These are phyloP conservation scores for Hoplias malabaricus DNA, from an alignment of 2,113 vertebrate genomes.

Conservation along the genomic window DNA sequence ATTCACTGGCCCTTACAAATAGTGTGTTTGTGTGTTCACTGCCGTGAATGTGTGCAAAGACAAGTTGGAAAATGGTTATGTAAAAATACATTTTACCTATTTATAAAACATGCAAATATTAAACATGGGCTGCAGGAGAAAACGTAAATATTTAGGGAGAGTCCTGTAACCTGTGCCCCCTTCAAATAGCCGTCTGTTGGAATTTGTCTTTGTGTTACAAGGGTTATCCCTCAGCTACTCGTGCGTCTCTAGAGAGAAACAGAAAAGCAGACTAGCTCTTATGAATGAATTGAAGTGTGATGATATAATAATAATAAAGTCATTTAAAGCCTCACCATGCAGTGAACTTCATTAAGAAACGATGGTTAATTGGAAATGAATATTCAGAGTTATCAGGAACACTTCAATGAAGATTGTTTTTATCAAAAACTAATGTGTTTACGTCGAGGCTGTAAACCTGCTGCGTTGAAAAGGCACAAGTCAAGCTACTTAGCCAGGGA, in stretches of 20 bases:
- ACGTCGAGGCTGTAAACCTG: constrained; percentile 7
- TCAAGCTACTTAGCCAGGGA: constrained; percentile 15
- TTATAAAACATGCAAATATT: too few species aligned
- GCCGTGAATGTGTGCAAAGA: too few species aligned
- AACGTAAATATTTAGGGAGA: too few species aligned
- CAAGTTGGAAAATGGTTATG: too few species aligned
- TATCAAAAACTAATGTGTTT: not conserved
- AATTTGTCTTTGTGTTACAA: not conserved
- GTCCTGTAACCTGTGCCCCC: too few species aligned
- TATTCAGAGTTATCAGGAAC: not conserved
- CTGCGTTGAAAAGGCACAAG: constrained; percentile 7
- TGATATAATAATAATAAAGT: not conserved
- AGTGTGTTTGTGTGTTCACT: too few species aligned
- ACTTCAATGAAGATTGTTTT: not conserved
- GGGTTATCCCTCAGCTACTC: not conserved
- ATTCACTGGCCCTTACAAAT: too few species aligned
- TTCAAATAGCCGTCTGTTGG: not conserved
- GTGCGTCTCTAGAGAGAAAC: not conserved
- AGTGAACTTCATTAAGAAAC: not conserved
- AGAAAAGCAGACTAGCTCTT: not conserved
- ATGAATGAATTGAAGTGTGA: constrained; percentile 1
- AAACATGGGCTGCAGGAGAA: too few species aligned
- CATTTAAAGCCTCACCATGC: not conserved
- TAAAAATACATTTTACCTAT: too few species aligned
- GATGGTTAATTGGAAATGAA: not conserved